Evolutionary conservation across 2,797 vertebrate genomes (phyloP), one percentile per base, ranked within the genome.

Genomic region (Pseudocheirus occidentalis): DNA sequence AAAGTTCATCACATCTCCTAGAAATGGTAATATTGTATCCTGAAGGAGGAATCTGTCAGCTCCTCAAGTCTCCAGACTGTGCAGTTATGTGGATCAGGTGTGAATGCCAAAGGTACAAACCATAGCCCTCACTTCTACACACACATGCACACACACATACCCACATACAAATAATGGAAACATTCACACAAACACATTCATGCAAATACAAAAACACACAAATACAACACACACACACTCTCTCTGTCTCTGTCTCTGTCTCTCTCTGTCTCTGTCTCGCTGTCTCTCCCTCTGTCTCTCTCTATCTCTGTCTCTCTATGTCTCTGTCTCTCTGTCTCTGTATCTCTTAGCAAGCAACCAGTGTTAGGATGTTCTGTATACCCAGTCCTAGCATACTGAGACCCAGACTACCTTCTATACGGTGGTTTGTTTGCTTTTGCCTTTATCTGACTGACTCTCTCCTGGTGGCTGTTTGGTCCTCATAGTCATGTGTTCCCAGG

Each of bases 1-100:
- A 11, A 13, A 58, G 54, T 92, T 95, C 91, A 13, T 52, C 81
- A 54, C 53, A 53, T 53, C 53, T 66, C 54, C 0, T 91, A 50
- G 54, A 90, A 40, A 3, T 28, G 53, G 16, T 53, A 28, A 92
- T n/a, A 9, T 21, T 52, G 90, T 59, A 29, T 9, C 9, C 94
- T 90, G 54, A 66, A 92, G 96, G 91, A 73, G 55, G 94, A 93
- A 93, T 2, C 34, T 66, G 31, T n/a, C 34, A 66, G 31, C 1
- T n/a, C 62, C 34, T n/a, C 5, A 66, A 31, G 14, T n/a, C 62
- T 66, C 13, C n/a, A 66, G 62, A 66, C 34, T n/a, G 29, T 59
- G 31, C 4, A n/a, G 34, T 66, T 66, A 34, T 66, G 14, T 18
- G 62, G 13, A 66, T 66, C 13, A 66, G 62, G 34, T n/a, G 14